Conservation (phyloP, 2,797 vertebrate species). For the Falco concolor region DNA sequence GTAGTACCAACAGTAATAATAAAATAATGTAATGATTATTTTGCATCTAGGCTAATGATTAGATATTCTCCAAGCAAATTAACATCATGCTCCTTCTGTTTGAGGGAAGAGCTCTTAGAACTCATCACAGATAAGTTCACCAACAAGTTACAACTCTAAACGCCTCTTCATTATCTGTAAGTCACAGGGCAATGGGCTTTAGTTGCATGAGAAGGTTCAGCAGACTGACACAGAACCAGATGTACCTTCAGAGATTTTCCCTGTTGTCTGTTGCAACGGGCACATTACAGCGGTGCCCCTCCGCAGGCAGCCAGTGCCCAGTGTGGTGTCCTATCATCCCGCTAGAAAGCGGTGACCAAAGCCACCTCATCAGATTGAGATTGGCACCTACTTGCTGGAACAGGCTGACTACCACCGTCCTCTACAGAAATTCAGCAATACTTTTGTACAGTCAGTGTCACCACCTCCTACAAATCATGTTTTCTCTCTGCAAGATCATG, state of each 20-base stretch:
- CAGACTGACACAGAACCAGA: background rate
- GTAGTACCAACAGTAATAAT: background rate
- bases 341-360: background rate
- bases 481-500: background rate
- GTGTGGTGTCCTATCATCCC: background rate
- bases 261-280: fast-evolving
- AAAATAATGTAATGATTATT: background rate
- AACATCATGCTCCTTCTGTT: background rate
- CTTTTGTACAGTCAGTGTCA: background rate
- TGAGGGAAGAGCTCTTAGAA: background rate
- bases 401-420: background rate
- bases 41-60: background rate
- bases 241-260: background rate
- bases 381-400: background rate
- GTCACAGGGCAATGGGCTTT: background rate
- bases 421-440: background rate
- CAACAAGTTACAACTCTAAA: background rate
- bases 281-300: background rate
- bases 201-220: background rate
- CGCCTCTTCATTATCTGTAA: background rate
- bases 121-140: background rate
- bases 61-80: background rate
- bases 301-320: background rate
- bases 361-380: background rate
- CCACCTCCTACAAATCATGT: background rate